Base-by-base conservation (phyloP, 2,888 invertebrate genomes). In the Acrocera orbiculus region DNA sequence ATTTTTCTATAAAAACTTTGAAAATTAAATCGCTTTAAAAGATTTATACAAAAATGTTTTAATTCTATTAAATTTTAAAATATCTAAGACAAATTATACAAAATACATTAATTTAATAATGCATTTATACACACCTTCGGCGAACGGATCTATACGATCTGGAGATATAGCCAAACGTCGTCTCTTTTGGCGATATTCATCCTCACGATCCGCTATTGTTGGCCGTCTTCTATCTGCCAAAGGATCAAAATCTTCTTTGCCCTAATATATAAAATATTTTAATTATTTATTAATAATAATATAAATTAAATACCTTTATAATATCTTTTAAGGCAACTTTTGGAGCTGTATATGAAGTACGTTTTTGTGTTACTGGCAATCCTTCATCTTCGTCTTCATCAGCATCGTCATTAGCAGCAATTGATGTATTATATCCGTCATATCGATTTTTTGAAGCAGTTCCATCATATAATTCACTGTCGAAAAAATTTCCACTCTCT, bases 111-210 rank as follows among this genome's bases (percentile, higher is more conserved):
- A n/a, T n/a, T n/a, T n/a, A 23, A 23, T 11, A 11, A 23, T 11
- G 11, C 2, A 25, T 25, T 37, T 32, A 29, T 45, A 69, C 73
- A 64, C 69, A 90, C 92, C 93, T 70, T 93, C 90, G 52, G 92
- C 89, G 69, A 99, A 99, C 22, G 92, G 92, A 69, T 98, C 98
- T 45, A 81, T 76, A 50, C 98, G 71, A 53, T 92, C 95, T 2
- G 98, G 98, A 4, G 98, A 98, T 51, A 98, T 92, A 42, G 81
- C 81, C 72, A 86, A 78, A 59, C 81, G 69, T 39, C 89, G 71
- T 46, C 89, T 70, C 48, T 83, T 80, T 49, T 82, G 82, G 36
- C 87, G 72, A 54, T 98, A 98, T 55, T 96, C 95, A 73, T 95
- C 92, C 64, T 96, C 95, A 44, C 92, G 72, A 49, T 96, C 95